These are phyloP conservation scores for Seriola dumerili DNA, from an alignment of 2,113 vertebrate genomes.

Conservation along the genomic window DNA sequence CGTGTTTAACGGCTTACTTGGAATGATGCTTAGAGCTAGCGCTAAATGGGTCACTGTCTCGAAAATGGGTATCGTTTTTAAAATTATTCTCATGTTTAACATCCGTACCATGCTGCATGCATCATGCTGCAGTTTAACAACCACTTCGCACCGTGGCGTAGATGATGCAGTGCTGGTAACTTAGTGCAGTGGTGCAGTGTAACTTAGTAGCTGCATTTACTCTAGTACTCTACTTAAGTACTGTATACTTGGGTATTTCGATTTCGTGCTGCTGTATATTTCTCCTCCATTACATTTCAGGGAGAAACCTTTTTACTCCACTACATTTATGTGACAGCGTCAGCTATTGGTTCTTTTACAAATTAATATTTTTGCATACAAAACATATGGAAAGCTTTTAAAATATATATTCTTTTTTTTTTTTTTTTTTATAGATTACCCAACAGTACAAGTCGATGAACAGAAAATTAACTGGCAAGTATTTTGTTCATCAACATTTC, in stretches of 20 bases:
- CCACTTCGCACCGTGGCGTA: slow-evolving; percentile 50
- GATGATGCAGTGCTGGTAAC: slow-evolving; percentile 40
- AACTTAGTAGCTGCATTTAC: neutral
- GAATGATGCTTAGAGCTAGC: neutral
- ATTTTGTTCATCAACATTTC: too few species aligned
- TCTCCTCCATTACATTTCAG: neutral
- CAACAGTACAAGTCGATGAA: too few species aligned
- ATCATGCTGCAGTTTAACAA: slow-evolving; percentile 54
- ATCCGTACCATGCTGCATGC: neutral
- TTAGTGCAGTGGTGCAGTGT: neutral
- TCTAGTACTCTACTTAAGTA: neutral
- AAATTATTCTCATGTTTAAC: neutral
- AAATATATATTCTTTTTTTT: too few species aligned
- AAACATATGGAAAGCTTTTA: too few species aligned
- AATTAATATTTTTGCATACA: too few species aligned
- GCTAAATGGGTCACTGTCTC: neutral
- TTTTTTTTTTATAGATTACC: too few species aligned
- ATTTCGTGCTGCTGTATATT: neutral
- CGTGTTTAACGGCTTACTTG: neutral
- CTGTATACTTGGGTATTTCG: neutral
- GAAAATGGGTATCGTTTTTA: neutral
- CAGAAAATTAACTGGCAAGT: too few species aligned
- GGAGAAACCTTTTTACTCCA: neutral
- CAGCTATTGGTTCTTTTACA: too few species aligned
- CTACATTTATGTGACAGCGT: too few species aligned